A percentile compares a stretch with the other conserved stretches of the same genome.
Conservation (phyloP, 2,888 invertebrate species). For the Phyto melanocephala region DNA sequence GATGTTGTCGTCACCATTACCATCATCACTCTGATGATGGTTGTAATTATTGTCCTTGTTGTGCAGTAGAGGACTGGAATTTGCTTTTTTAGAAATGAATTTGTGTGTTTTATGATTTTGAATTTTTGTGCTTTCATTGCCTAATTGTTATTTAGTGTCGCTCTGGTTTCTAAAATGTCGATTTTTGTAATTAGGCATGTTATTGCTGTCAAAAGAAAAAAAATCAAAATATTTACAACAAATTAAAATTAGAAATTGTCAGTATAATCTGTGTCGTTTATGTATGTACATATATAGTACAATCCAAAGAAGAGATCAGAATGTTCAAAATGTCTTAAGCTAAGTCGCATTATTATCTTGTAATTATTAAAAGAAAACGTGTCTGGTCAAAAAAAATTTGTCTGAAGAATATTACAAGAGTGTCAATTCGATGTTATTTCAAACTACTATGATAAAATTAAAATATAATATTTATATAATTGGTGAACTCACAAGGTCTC, state of each 20-base stretch:
- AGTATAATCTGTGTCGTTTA: no score
- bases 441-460: no score
- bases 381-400: no score
- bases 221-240: background rate
- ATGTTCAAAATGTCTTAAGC: no score
- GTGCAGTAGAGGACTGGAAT: background rate
- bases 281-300: no score
- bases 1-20: slow-evolving; percentile 23
- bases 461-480: no score
- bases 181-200: slow-evolving; percentile 23
- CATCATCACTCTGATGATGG: slow-evolving; percentile 27
- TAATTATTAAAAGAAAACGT: no score
- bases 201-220: background rate
- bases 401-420: no score
- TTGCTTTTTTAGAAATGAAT: slow-evolving; percentile 16
- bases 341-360: no score
- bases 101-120: background rate
- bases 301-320: no score
- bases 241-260: background rate
- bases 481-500: no score
- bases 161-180: background rate
- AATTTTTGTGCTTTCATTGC: background rate
- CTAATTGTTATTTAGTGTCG: slow-evolving; percentile 1
- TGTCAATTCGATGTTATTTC: no score
- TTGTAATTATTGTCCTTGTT: slow-evolving; percentile 32